Percentiles rank a stretch among this genome's conserved stretches.
phyloP scores from a whole-genome alignment of 2,888 invertebrate species.

The Leucophenga montana region DNA sequence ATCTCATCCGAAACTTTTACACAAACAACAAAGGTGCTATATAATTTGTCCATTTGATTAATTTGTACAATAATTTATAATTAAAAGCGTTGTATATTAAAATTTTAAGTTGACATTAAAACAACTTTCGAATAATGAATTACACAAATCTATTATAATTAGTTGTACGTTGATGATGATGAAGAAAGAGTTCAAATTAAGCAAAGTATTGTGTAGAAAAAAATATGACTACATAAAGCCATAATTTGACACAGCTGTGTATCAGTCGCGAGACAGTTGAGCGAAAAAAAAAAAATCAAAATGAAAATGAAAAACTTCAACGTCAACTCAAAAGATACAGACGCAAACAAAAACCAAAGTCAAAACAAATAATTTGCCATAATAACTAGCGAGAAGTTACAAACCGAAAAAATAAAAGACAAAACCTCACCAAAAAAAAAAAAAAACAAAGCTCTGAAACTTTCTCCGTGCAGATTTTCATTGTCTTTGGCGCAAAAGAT shows the following conservation, averaged over 20 bases:
- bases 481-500: conserved; percentile 24
- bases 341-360: conserved; percentile 41
- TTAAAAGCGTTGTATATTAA: conserved; percentile 45
- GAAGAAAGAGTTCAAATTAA: conserved; percentile 30
- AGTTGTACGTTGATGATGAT: conserved; percentile 20
- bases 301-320: conserved; percentile 44
- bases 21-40: conserved; percentile 26
- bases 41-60: conserved; percentile 19
- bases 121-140: conserved; percentile 49
- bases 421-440: conserved; percentile 22
- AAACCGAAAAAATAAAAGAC: conserved; percentile 36
- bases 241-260: conserved; percentile 63
- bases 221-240: conserved; percentile 46
- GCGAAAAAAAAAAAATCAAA: conserved; percentile 22
- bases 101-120: conserved; percentile 14
- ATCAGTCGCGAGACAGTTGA: conserved; percentile 35
- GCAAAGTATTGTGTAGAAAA: conserved; percentile 41
- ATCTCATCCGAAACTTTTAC: not conserved
- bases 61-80: conserved; percentile 47
- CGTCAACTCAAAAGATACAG: conserved; percentile 12
- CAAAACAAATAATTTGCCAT: conserved; percentile 65
- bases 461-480: conserved; percentile 26
- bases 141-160: conserved; percentile 25
- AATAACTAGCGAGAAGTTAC: conserved; percentile 53
- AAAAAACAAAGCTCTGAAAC: conserved; percentile 18